phyloP scores from a whole-genome alignment of 2,888 invertebrate species.

The Spialia ferax region DNA sequence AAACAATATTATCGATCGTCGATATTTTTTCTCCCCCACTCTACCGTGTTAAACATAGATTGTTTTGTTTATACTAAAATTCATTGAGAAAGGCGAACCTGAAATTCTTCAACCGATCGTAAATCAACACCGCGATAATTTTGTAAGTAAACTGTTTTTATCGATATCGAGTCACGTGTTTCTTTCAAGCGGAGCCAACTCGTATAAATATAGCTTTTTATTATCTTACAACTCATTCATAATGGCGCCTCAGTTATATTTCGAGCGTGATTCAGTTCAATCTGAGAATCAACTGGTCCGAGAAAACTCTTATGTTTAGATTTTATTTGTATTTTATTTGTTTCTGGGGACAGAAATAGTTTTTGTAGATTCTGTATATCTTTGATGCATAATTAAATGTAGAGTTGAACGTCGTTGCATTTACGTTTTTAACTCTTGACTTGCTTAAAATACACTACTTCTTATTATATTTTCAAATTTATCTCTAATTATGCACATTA shows the following conservation, averaged over 20 bases:
- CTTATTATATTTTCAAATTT: no score
- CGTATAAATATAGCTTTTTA: conserved; percentile 65
- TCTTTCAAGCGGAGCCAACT: conserved; percentile 48
- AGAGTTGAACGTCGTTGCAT: no score
- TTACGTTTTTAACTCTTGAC: no score
- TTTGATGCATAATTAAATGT: no score
- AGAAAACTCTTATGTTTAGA: conserved; percentile 14
- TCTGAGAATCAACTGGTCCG: conserved; percentile 17
- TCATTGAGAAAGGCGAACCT: not conserved
- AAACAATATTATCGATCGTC: not conserved
- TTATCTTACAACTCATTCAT: conserved; percentile 31
- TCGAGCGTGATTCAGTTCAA: conserved; percentile 34
- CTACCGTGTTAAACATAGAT: not conserved
- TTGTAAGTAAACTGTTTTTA: conserved; percentile 21
- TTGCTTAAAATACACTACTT: no score
- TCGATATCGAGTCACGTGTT: conserved; percentile 45
- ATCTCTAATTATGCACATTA: no score
- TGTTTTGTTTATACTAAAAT: conserved; percentile 5
- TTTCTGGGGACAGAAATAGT: not conserved
- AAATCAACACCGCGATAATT: conserved; percentile 2
- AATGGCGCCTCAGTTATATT: conserved; percentile 20
- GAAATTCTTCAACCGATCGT: conserved; percentile 6
- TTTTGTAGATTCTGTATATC: no score
- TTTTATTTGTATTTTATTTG: conserved; percentile 23
- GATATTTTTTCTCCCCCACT: not conserved